A percentile compares a stretch with the other conserved stretches of the same genome.
phyloP scores from a whole-genome alignment of 92 coral and sea anemone species.

The Palythoa caribaeorum region DNA sequence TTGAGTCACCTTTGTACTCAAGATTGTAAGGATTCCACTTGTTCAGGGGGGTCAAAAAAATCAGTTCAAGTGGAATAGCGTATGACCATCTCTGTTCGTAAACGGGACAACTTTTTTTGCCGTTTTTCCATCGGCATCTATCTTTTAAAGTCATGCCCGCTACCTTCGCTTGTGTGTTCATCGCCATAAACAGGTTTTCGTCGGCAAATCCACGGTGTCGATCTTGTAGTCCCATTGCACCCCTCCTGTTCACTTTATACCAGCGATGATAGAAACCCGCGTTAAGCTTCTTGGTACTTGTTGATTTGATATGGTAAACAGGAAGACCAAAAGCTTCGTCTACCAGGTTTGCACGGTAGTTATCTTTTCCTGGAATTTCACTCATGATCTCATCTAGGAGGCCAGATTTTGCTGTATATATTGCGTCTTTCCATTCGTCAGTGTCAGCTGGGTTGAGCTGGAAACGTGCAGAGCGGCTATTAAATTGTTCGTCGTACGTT shows the following conservation, averaged over 20 bases:
- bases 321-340: constrained; percentile 18
- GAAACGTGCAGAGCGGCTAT: constrained; percentile 74
- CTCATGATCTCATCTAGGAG: constrained; percentile 60
- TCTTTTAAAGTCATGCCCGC: constrained; percentile 59
- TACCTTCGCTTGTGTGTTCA: constrained; percentile 73
- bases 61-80: constrained; percentile 42
- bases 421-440: constrained; percentile 57
- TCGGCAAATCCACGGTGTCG: constrained; percentile 81
- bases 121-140: constrained; percentile 10
- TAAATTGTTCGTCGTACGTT: constrained; percentile 62
- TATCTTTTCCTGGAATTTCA: constrained; percentile 82
- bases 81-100: constrained; percentile 58
- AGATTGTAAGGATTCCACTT: constrained; percentile 33
- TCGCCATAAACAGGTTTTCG: constrained; percentile 77
- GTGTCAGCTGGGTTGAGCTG: constrained; percentile 75
- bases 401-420: background rate
- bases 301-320: constrained; percentile 44
- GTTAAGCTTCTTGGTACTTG: constrained; percentile 52
- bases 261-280: constrained; percentile 72
- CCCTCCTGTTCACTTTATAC: constrained; percentile 62
- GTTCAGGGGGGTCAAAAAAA: constrained; percentile 46
- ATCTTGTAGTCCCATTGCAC: constrained; percentile 69
- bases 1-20: constrained; percentile 16
- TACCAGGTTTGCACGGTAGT: constrained; percentile 52
- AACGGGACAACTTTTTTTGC: constrained; percentile 21